Percentiles rank a stretch among this genome's conserved stretches.
These are phyloP conservation scores for Psittacula derbiana DNA, from an alignment of 2,797 vertebrate genomes.

Conservation along the genomic window DNA sequence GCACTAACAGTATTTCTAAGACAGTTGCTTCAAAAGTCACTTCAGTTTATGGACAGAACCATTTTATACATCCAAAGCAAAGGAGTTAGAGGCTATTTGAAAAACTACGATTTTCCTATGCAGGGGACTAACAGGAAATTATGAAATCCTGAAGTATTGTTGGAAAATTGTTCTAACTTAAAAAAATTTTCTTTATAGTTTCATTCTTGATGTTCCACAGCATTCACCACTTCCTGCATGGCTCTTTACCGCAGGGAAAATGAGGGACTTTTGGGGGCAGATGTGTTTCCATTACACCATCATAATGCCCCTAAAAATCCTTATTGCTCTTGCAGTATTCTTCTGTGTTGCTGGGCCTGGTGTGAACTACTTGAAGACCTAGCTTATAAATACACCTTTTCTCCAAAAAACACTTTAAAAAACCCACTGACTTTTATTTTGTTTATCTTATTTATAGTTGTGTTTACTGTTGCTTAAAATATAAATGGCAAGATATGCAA, in stretches of 20 bases:
- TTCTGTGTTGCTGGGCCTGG: constrained; percentile 66
- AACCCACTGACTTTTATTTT: background rate
- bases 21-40: background rate
- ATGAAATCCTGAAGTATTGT: constrained; percentile 2
- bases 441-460: constrained; percentile 50
- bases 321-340: constrained; percentile 93
- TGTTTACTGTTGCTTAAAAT: constrained; percentile 51
- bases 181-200: constrained; percentile 65
- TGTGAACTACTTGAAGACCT: constrained; percentile 42
- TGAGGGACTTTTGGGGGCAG: constrained; percentile 95
- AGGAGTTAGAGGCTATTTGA: background rate
- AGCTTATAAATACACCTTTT: constrained; percentile 22
- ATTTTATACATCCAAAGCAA: background rate
- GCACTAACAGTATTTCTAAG: background rate
- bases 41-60: background rate
- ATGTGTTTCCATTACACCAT: constrained; percentile 88
- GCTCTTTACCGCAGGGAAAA: constrained; percentile 85
- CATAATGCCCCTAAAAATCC: constrained; percentile 96
- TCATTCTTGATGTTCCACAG: constrained; percentile 55
- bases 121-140: background rate
- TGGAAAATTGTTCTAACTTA: constrained; percentile 63
- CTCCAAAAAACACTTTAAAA: constrained; percentile 3
- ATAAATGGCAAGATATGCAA: constrained; percentile 20
- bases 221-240: constrained; percentile 63
- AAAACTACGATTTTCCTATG: background rate